Conservation (phyloP, 2,797 vertebrate species). For the Galaxias olidus region DNA sequence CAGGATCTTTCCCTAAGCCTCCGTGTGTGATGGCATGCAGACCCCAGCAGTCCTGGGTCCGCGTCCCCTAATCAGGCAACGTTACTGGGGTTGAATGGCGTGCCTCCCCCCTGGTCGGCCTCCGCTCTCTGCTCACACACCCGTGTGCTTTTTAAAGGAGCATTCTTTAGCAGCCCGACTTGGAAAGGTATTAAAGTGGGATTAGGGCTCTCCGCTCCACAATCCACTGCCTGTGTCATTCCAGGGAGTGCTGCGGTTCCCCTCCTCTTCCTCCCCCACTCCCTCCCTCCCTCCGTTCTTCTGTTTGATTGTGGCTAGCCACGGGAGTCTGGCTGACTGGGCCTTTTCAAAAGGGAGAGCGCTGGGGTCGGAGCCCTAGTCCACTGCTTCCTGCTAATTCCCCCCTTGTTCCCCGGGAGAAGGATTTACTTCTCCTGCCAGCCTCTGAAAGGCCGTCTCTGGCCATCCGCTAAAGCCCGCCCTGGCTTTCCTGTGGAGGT, state of each 20-base stretch:
- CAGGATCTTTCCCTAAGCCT: constrained; percentile 56
- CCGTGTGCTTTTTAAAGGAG: constrained; percentile 88
- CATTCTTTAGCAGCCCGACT: constrained; percentile 91
- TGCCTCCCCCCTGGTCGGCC: constrained; percentile 72
- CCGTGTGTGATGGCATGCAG: constrained; percentile 39
- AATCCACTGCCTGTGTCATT: constrained; percentile 92
- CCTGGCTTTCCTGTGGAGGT: constrained; percentile 91
- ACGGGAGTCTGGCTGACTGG: constrained; percentile 89
- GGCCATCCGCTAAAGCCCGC: constrained; percentile 84
- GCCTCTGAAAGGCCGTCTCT: constrained; percentile 89
- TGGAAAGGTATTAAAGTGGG: constrained; percentile 97
- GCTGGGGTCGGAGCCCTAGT: constrained; percentile 91
- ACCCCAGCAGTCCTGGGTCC: constrained; percentile 47
- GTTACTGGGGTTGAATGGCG: constrained; percentile 76
- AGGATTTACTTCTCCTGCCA: constrained; percentile 94
- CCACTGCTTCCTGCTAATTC: constrained; percentile 93
- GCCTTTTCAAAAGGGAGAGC: constrained; percentile 83
- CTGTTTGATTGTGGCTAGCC: constrained; percentile 92
- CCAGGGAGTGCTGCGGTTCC: constrained; percentile 79
- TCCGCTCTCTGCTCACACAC: constrained; percentile 82
- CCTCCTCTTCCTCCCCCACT: constrained; percentile 70
- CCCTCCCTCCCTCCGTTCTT: constrained; percentile 63
- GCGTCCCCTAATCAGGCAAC: constrained; percentile 82
- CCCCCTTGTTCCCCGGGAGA: constrained; percentile 94
- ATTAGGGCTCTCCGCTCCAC: constrained; percentile 86